Percentiles rank a stretch among this genome's conserved stretches.
These are phyloP conservation scores for Python bivittatus DNA, from an alignment of 2,113 vertebrate genomes.

Conservation along the genomic window DNA sequence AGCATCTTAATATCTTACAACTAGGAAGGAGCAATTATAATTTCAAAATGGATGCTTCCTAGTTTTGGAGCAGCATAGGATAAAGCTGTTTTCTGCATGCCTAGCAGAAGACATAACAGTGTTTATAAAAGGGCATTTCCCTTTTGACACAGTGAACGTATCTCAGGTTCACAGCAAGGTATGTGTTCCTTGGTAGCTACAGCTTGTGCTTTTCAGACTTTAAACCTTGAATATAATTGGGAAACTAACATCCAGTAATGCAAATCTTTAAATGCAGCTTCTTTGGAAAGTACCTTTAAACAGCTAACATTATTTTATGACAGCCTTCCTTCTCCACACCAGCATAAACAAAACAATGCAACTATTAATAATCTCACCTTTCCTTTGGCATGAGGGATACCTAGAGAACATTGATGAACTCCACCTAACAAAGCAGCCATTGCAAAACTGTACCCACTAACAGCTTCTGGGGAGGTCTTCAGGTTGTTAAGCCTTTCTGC, in stretches of 20 bases:
- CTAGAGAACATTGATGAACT: conserved; percentile 94
- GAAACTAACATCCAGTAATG: neutral
- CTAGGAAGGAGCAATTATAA: neutral
- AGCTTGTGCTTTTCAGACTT: neutral
- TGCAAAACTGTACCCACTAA: conserved; percentile 98
- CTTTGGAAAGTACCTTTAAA: neutral
- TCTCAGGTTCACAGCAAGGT: neutral
- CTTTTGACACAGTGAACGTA: neutral
- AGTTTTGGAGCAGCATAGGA: neutral
- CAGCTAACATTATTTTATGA: neutral
- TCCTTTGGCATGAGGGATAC: conserved; percentile 96
- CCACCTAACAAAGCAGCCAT: conserved; percentile 96
- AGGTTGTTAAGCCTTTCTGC: conserved; percentile 95
- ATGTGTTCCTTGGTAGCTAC: neutral
- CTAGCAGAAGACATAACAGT: neutral
- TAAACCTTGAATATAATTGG: neutral
- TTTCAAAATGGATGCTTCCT: neutral
- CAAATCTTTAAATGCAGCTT: neutral
- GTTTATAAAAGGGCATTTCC: neutral
- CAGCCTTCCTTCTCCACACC: neutral
- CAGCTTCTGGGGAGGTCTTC: conserved; percentile 96
- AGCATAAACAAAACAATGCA: neutral
- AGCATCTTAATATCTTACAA: neutral
- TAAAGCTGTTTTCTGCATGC: too few relatives aligned
- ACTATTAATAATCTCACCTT: conserved; percentile 79